These are phyloP conservation scores for Pseudococcus viburni DNA, from an alignment of 2,888 invertebrate species.

Conservation along the genomic window DNA sequence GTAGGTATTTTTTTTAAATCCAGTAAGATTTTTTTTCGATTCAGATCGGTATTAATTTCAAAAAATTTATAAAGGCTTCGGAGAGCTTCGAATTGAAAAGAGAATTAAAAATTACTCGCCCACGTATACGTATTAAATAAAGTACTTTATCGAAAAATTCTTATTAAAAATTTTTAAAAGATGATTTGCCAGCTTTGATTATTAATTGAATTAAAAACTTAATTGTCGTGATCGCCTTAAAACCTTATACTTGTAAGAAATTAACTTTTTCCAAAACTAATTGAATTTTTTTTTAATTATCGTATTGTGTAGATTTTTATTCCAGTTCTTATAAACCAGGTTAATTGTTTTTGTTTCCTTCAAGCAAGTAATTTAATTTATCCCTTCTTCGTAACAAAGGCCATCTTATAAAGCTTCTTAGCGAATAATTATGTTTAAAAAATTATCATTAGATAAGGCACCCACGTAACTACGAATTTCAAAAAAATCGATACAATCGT, in stretches of 20 bases:
- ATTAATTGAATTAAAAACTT: constrained; percentile 8
- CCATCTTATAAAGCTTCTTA: not conserved
- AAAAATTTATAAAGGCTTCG: not conserved
- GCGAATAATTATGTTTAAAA: not conserved
- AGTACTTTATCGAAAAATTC: not conserved
- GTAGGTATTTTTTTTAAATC: not conserved
- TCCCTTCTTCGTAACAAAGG: not conserved
- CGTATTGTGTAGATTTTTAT: not conserved
- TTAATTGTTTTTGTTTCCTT: not conserved
- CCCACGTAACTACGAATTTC: not conserved
- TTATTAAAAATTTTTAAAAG: not conserved
- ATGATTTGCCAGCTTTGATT: not conserved
- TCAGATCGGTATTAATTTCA: not conserved
- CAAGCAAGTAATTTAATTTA: not conserved
- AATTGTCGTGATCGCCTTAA: not conserved
- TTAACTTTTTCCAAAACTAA: not conserved
- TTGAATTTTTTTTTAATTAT: not conserved
- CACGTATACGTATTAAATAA: not conserved
- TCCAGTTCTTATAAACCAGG: not conserved
- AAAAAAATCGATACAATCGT: not conserved
- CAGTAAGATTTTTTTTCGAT: not conserved
- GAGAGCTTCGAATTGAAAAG: not conserved
- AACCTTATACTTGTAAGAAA: not conserved
- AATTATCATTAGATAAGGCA: too few relatives aligned
- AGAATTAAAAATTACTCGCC: not conserved